Conservation (phyloP, 2,888 invertebrate genomes). For the Tubulanus polymorphus region DNA sequence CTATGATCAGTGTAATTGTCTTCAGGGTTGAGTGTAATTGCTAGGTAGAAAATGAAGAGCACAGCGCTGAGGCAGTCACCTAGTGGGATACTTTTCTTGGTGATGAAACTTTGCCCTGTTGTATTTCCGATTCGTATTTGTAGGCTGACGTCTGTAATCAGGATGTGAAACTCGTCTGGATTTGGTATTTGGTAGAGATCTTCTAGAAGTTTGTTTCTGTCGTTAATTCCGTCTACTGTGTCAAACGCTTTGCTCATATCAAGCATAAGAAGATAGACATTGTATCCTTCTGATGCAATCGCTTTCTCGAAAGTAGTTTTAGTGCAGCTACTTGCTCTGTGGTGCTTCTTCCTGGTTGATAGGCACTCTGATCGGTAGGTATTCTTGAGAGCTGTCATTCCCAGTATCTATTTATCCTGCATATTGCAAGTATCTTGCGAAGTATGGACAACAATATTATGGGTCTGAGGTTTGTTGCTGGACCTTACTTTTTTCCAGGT, state of each 20-base stretch:
- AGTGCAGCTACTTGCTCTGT: neutral
- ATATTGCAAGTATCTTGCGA: slow-evolving; percentile 1
- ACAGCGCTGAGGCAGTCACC: neutral
- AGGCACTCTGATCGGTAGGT: neutral
- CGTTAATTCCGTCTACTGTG: neutral
- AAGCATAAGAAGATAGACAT: neutral
- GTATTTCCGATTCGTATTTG: neutral
- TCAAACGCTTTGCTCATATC: neutral
- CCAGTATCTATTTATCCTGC: neutral
- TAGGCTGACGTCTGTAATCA: neutral
- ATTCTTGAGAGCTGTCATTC: neutral
- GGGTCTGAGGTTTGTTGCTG: slow-evolving; percentile 5
- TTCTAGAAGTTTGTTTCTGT: neutral
- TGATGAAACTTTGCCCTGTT: neutral
- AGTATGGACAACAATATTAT: slow-evolving; percentile 4
- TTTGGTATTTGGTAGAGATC: neutral
- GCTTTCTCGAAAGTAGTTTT: neutral
- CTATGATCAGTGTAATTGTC: neutral
- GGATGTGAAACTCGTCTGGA: neutral
- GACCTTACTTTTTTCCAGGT: slow-evolving; percentile 4
- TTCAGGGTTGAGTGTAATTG: neutral
- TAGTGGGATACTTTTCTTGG: neutral
- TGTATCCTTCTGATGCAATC: neutral
- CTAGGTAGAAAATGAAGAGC: neutral
- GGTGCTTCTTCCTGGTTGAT: neutral